A percentile compares a stretch with the other conserved stretches of the same genome.
phyloP scores from a whole-genome alignment of 2,797 vertebrate species.

The Enteromius treurensis region DNA sequence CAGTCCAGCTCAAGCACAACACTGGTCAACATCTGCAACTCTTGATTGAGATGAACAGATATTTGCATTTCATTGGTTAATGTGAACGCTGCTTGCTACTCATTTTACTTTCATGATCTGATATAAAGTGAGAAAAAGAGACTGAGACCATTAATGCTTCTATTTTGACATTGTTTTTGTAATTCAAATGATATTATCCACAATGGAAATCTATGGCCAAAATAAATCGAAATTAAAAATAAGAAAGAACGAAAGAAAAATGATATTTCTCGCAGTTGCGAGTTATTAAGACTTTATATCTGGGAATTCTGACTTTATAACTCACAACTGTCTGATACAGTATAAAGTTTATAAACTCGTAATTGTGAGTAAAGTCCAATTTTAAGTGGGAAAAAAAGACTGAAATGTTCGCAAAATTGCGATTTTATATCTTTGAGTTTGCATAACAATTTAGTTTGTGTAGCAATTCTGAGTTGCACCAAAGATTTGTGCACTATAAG shows the following conservation, averaged over 20 bases:
- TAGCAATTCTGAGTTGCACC: background rate
- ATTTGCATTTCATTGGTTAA: background rate
- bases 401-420: too few relatives aligned
- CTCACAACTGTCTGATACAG: too few relatives aligned
- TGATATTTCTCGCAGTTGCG: too few relatives aligned
- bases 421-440: too few relatives aligned
- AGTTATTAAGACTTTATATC: too few relatives aligned
- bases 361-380: too few relatives aligned
- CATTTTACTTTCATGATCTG: background rate
- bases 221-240: too few relatives aligned
- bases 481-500: background rate
- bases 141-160: background rate
- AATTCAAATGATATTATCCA: background rate
- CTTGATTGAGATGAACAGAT: conserved; percentile 25
- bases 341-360: too few relatives aligned
- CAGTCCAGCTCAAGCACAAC: background rate
- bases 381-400: too few relatives aligned
- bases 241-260: too few relatives aligned
- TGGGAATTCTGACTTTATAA: too few relatives aligned
- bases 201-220: background rate
- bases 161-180: background rate
- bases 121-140: background rate
- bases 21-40: background rate
- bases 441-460: too few relatives aligned
- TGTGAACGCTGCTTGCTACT: background rate